Percentiles rank a stretch among this genome's conserved stretches.
Evolutionary conservation across 2,113 vertebrate genomes (phyloP).

Genomic region (Hystrix brachyura): DNA sequence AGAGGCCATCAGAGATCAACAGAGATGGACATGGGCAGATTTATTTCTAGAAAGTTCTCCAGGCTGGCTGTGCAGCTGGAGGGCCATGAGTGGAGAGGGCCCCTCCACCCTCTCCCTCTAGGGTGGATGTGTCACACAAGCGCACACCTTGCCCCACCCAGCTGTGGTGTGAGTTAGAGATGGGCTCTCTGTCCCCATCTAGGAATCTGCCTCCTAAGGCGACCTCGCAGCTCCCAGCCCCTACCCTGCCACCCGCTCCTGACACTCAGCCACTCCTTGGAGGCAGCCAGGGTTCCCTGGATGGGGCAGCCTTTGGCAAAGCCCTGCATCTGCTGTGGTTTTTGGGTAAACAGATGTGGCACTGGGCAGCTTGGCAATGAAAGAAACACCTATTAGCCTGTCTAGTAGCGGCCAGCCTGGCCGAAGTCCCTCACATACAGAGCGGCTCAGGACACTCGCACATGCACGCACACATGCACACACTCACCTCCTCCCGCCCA

Average conservation of each 20-base stretch:
- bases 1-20: neutral
- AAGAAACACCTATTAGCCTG: neutral
- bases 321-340: neutral
- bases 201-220: neutral
- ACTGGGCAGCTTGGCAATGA: neutral
- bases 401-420: neutral
- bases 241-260: neutral
- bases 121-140: neutral
- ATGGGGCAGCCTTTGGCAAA: neutral
- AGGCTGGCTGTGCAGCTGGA: neutral
- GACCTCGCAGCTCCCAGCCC: neutral
- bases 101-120: neutral
- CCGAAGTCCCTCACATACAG: neutral
- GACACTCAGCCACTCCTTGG: neutral
- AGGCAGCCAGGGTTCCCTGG: neutral
- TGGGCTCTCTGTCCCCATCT: neutral
- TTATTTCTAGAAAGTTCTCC: neutral
- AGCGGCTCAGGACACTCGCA: neutral
- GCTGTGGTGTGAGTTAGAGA: too few species aligned
- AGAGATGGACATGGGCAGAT: neutral
- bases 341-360: neutral
- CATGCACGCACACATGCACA: accelerated
- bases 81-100: neutral
- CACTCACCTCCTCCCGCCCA: accelerated
- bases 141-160: accelerated